Percentiles rank a stretch among this genome's conserved stretches.
These are phyloP conservation scores for Diphyllodes magnificus DNA, from an alignment of 2,113 vertebrate genomes.

Conservation along the genomic window DNA sequence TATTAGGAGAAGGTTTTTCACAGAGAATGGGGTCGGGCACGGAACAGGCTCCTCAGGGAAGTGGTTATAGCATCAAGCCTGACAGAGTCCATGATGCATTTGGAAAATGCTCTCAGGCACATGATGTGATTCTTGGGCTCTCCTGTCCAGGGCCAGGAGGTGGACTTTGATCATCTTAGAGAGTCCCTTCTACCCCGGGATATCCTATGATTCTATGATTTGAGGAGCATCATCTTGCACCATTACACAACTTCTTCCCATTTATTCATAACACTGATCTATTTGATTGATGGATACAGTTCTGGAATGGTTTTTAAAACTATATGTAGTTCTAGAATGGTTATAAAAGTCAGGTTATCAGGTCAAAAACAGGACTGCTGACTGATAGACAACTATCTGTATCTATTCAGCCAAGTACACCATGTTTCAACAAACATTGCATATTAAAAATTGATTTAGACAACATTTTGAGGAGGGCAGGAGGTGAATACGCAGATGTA, in stretches of 20 bases:
- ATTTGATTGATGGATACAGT: background rate
- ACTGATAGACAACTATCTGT: background rate
- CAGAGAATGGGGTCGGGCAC: accelerated
- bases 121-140: background rate
- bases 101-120: background rate
- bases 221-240: background rate
- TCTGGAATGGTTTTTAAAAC: background rate
- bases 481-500: background rate
- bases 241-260: background rate
- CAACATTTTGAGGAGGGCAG: background rate
- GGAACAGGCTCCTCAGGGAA: background rate
- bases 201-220: background rate
- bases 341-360: background rate
- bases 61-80: background rate
- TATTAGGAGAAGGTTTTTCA: background rate
- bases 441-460: background rate
- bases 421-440: background rate
- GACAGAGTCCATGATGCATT: background rate
- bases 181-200: background rate
- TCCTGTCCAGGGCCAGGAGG: background rate
- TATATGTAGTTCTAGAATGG: background rate
- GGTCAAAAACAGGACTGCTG: background rate
- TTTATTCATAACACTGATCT: background rate
- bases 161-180: background rate
- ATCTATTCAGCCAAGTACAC: background rate